Evolutionary conservation across 2,797 vertebrate genomes (phyloP).

Genomic region (Somateria mollissima): DNA sequence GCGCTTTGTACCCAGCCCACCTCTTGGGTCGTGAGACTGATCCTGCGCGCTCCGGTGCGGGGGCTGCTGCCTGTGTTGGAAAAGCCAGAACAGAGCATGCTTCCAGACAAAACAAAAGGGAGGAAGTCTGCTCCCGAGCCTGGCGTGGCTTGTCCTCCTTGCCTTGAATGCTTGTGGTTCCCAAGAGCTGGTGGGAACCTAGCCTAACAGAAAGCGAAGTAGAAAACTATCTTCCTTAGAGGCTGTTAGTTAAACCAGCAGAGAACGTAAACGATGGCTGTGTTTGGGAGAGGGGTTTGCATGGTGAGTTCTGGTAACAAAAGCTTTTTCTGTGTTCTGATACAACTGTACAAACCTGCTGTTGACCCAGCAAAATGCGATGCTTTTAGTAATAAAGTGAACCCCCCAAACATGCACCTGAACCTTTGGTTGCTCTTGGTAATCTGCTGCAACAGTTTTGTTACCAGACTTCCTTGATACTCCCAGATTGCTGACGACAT

Average conservation of each 20-base stretch:
- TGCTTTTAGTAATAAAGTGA: neutral
- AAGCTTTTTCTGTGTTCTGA: neutral
- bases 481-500: fast-evolving
- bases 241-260: neutral
- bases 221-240: neutral
- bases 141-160: neutral
- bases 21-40: neutral
- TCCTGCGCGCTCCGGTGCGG: fast-evolving
- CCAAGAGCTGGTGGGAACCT: neutral
- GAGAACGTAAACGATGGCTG: neutral
- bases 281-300: neutral
- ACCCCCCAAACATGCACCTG: neutral
- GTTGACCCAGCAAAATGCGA: neutral
- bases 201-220: neutral
- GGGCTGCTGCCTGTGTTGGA: neutral
- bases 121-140: neutral
- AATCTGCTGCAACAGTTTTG: neutral
- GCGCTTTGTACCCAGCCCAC: neutral
- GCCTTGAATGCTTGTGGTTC: neutral
- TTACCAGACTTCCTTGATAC: neutral
- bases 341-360: neutral
- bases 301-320: neutral
- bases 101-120: slow-evolving; percentile 43
- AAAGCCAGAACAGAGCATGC: neutral
- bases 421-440: neutral